These are phyloP conservation scores for Phylloscopus trochiloides DNA, from an alignment of 2,113 vertebrate genomes.

Conservation along the genomic window DNA sequence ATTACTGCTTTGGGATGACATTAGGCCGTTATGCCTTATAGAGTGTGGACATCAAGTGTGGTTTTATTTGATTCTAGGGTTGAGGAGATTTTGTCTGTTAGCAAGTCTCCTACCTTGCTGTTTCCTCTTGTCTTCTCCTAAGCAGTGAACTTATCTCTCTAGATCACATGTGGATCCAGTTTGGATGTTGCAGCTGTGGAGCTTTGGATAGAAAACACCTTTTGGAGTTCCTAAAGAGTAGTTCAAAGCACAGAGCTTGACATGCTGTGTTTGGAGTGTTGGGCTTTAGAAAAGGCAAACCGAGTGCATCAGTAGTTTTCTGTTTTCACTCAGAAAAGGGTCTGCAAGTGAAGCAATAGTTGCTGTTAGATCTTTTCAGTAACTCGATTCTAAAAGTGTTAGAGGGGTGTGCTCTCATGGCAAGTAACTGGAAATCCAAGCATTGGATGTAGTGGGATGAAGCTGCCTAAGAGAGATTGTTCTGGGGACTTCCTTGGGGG, in stretches of 20 bases:
- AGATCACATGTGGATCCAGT: neutral
- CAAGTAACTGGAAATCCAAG: neutral
- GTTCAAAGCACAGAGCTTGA: neutral
- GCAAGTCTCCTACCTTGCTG: neutral
- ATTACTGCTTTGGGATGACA: neutral
- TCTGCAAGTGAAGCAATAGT: neutral
- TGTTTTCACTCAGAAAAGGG: neutral
- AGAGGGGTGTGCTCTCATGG: neutral
- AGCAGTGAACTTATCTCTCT: neutral
- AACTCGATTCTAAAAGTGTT: rapidly evolving
- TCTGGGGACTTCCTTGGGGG: neutral
- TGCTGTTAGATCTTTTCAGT: neutral
- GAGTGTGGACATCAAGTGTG: neutral
- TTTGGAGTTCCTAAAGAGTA: neutral
- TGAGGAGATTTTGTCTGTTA: neutral
- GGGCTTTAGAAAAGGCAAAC: neutral
- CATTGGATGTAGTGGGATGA: neutral
- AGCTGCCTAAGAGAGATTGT: neutral
- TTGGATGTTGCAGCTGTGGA: neutral
- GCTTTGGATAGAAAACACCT: neutral
- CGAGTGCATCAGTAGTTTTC: neutral
- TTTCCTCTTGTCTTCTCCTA: neutral
- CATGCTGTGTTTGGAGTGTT: neutral
- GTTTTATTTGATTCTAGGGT: neutral
- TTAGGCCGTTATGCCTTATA: neutral